Conservation (phyloP, 2,797 vertebrate species). For the Protonibea diacanthus region DNA sequence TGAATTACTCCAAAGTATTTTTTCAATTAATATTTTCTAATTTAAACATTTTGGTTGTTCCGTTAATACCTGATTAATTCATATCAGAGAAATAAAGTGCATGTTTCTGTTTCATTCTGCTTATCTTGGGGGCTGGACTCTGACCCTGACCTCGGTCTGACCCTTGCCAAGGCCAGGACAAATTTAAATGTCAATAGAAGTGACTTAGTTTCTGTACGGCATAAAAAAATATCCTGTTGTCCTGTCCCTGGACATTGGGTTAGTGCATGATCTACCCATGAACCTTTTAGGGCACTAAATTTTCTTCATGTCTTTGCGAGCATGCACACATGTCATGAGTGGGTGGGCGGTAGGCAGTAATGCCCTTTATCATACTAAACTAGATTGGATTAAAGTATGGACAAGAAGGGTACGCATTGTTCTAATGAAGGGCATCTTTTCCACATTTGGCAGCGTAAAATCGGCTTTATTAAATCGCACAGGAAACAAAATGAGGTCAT, state of each 20-base stretch:
- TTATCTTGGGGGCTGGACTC: not conserved
- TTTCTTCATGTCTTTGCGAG: slow-evolving; percentile 24
- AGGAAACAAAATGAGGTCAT: slow-evolving; percentile 76
- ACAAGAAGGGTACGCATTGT: slow-evolving; percentile 44
- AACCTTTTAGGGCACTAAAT: not conserved
- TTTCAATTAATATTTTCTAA: not conserved
- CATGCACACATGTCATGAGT: slow-evolving; percentile 35
- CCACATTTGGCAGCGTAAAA: slow-evolving; percentile 77
- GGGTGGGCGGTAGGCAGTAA: slow-evolving; percentile 64
- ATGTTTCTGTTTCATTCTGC: not conserved
- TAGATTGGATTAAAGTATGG: slow-evolving; percentile 81
- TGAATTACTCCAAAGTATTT: not conserved
- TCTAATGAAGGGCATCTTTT: slow-evolving; percentile 83
- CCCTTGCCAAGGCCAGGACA: slow-evolving; percentile 1
- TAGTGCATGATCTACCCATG: slow-evolving; percentile 28
- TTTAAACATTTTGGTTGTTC: not conserved
- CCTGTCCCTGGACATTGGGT: not conserved
- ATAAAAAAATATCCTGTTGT: slow-evolving; percentile 2
- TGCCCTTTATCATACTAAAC: slow-evolving; percentile 78
- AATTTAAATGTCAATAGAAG: slow-evolving; percentile 45
- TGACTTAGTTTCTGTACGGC: slow-evolving; percentile 26
- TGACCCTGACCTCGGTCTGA: slow-evolving; percentile 8
- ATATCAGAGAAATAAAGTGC: not conserved
- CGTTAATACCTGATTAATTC: not conserved
- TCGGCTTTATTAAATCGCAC: slow-evolving; percentile 81